Conservation (phyloP, 35 echinoderm and acorn worm species). For the Apostichopus californicus region DNA sequence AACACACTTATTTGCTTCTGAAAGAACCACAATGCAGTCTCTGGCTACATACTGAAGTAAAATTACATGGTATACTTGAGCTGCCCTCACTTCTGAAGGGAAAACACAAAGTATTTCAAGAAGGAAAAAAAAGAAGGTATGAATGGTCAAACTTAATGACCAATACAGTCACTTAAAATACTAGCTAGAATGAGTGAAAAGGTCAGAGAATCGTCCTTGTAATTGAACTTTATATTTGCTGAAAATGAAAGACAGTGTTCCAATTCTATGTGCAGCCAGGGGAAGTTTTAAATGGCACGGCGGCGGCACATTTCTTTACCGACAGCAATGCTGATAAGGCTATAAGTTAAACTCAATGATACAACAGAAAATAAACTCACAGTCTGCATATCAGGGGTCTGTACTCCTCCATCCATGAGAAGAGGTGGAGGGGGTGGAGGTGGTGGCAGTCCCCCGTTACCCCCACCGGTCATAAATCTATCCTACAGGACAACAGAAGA, state of each 20-base stretch:
- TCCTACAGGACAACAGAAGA: slow-evolving; percentile 22
- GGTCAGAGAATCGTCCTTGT: background rate
- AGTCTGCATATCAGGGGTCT: slow-evolving; percentile 42
- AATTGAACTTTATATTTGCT: background rate
- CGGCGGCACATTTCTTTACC: too few relatives aligned
- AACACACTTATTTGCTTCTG: too few relatives aligned
- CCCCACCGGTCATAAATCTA: slow-evolving; percentile 33
- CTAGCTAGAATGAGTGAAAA: slow-evolving; percentile 14
- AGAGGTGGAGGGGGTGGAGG: slow-evolving; percentile 49
- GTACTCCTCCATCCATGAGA: slow-evolving; percentile 30
- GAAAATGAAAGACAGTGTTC: background rate
- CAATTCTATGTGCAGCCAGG: background rate
- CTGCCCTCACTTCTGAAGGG: too few relatives aligned
- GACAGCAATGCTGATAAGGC: background rate
- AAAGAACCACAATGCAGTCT: too few relatives aligned
- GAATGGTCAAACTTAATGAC: too few relatives aligned
- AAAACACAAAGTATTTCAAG: too few relatives aligned
- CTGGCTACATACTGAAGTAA: too few relatives aligned
- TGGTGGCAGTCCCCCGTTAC: slow-evolving; percentile 44
- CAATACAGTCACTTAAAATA: too few relatives aligned
- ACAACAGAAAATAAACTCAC: slow-evolving; percentile 45
- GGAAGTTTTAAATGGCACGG: background rate
- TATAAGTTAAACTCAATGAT: slow-evolving; percentile 22
- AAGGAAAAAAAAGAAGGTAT: too few relatives aligned
- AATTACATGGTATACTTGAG: too few relatives aligned